Base-by-base conservation (phyloP, 2,113 vertebrate genomes). In the Pica pica region DNA sequence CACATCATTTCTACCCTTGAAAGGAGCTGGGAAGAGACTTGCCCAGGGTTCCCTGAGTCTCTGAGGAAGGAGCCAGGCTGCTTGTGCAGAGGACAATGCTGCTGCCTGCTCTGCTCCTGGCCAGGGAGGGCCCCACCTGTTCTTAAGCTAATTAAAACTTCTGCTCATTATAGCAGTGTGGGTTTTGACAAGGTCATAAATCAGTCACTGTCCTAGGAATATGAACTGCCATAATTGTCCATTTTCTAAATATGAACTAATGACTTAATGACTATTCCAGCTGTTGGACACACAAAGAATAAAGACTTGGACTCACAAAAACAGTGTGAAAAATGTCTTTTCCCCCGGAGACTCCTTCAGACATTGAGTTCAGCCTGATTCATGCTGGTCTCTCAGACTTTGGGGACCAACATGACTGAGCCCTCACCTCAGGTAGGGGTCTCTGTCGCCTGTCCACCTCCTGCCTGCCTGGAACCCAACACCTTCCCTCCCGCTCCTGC, bases 81-180 rank as follows among this genome's bases (percentile, higher is more conserved):
- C 30, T 31, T 60, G 19, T 6, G 6, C 37, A 2, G 6, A 60
- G 20, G 19, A 7, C 1, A 21, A 0, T 23, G 57, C 10, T 83
- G 30, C 57, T 12, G 4, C 42, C 33, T 67, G 46, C 37, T n/a
- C 63, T 70, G 61, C 15, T 83, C 10, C 56, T 70, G 65, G 21
- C 55, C 65, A 56, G 35, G 59, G 41, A 60, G 33, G 56, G 50
- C 60, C 39, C 71, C 28, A 55, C 17, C 23, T 6, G 3, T 42
- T n/a, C 46, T 56, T 33, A 0, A 47, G 33, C 46, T 83, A 60
- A 75, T 79, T 83, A 71, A 57, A 75, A 23, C 20, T 86, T n/a
- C 65, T 89, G 55, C 24, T 89, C 26, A 2, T 82, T 74, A 69
- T 7, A 69, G 46, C 24, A 41, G 5, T 21, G 55, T 78, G 55